Evolutionary conservation across 2,113 vertebrate genomes (phyloP), one percentile per base, ranked within the genome.

Genomic region (Hydrolagus affinis): DNA sequence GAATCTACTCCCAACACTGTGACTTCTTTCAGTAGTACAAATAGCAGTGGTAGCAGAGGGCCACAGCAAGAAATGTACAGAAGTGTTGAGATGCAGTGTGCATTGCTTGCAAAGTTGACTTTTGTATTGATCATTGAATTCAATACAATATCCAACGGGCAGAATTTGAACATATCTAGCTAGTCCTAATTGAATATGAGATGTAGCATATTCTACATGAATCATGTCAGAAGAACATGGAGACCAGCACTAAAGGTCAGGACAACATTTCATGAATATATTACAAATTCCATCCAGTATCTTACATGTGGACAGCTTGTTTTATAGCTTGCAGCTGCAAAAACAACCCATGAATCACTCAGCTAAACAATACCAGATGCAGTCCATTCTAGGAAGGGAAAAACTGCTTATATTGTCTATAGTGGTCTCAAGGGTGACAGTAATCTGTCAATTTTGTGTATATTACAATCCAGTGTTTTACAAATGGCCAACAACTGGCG

Each of bases 221-320:
- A 75, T 11, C 32, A 56, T n/a, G 21, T 19, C 32, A 32, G 72
- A 44, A 56, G 72, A 74, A 44, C 1, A 1, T 74, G 72, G 72
- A 44, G 72, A 19, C 56, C 73, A 11, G 17, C 21, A 75, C 32
- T 21, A 75, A 8, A 74, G 30, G 30, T 56, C 32, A 75, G 17
- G 30, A 75, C 30, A 75, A 30, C 32, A 21, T 57, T 75, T 75
- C 32, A 75, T 57, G 2, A 75, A 75, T 19, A 75, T 75, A 75
- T 75, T 56, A 75, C 73, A 75, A 75, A 75, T 75, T 56, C 73
- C 73, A 75, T 56, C 73, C 73, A 75, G 73, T 75, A 75, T 56
- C 32, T 75, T 75, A 75, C 73, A 75, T 57, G 73, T 21, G 11
- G 32, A 57, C 73, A 75, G 17, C 21, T 75, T 56, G 15, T 44